These are phyloP conservation scores for Caenorhabditis doughertyi DNA, from an alignment of 2,888 invertebrate species.

Conservation along the genomic window DNA sequence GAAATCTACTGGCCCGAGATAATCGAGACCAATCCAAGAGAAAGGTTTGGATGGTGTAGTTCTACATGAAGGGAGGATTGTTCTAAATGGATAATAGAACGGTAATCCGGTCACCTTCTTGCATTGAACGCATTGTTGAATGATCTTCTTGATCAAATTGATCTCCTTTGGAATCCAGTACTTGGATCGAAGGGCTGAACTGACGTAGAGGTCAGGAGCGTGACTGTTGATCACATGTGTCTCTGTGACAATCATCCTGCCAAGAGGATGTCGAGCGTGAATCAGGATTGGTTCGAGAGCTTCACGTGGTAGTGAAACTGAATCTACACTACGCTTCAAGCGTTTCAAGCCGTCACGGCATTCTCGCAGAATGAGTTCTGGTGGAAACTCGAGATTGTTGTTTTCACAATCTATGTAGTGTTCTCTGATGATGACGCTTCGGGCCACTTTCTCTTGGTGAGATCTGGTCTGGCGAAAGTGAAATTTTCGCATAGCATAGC, in stretches of 20 bases:
- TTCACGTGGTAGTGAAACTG: background rate
- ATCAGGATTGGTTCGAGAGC: background rate
- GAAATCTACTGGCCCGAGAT: background rate
- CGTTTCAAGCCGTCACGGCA: no score
- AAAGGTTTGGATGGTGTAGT: background rate
- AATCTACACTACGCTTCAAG: background rate
- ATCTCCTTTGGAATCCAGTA: constrained; percentile 10
- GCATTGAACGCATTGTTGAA: background rate
- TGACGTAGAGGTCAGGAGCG: background rate
- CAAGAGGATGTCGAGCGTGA: background rate
- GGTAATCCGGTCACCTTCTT: background rate
- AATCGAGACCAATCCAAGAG: background rate
- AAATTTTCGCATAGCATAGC: no score
- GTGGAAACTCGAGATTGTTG: no score
- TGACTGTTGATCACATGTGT: background rate
- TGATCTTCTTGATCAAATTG: background rate
- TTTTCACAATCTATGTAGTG: background rate
- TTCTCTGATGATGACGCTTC: background rate
- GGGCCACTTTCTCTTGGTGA: no score
- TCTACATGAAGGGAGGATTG: background rate
- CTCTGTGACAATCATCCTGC: background rate
- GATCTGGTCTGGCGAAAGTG: no score
- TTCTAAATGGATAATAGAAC: background rate
- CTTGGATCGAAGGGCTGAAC: background rate
- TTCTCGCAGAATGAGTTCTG: no score